A percentile compares a stretch with the other conserved stretches of the same genome.
These are phyloP conservation scores for Astropecten irregularis DNA, from an alignment of 53 echinoderm and acorn worm species.

Conservation along the genomic window DNA sequence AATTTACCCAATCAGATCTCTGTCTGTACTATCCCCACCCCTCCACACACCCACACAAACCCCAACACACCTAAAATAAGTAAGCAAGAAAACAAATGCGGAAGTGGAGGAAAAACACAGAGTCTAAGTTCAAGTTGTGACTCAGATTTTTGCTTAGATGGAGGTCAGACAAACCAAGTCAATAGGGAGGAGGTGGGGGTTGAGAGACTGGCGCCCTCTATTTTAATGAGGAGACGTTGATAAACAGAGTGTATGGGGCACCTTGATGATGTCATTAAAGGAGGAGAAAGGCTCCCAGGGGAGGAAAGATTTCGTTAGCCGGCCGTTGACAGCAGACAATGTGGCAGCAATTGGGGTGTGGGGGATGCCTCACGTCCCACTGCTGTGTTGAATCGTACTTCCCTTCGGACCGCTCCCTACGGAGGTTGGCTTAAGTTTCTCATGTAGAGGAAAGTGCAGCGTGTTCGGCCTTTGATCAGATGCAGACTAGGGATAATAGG, in stretches of 20 bases:
- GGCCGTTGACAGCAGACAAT: conserved; percentile 46
- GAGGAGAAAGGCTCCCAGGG: conserved; percentile 21
- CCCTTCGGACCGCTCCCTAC: conserved; percentile 20
- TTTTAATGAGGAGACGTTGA: not conserved
- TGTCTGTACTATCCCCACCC: not conserved
- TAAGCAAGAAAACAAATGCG: not conserved
- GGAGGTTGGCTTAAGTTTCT: not conserved
- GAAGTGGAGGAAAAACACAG: not conserved
- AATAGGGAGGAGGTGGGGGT: not conserved
- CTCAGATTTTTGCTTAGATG: conserved; percentile 14
- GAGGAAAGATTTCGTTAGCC: conserved; percentile 42
- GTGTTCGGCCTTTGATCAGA: conserved; percentile 1
- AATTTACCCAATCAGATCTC: not conserved
- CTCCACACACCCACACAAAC: too few relatives aligned
- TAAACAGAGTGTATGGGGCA: not conserved
- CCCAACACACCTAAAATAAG: conserved; percentile 22
- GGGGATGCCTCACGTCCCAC: conserved; percentile 22
- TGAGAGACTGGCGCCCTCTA: conserved; percentile 25
- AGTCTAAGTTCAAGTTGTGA: conserved; percentile 29
- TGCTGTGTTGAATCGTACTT: conserved; percentile 29
- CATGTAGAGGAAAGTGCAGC: not conserved
- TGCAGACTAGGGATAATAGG: conserved; percentile 40
- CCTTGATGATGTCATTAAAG: conserved; percentile 50
- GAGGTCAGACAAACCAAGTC: not conserved
- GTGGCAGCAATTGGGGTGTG: conserved; percentile 50